Percentiles rank a stretch among this genome's conserved stretches.
Conservation (phyloP, 30 jellyfish, hydroid and myxozoan genomes). For the Chironex yamaguchii region DNA sequence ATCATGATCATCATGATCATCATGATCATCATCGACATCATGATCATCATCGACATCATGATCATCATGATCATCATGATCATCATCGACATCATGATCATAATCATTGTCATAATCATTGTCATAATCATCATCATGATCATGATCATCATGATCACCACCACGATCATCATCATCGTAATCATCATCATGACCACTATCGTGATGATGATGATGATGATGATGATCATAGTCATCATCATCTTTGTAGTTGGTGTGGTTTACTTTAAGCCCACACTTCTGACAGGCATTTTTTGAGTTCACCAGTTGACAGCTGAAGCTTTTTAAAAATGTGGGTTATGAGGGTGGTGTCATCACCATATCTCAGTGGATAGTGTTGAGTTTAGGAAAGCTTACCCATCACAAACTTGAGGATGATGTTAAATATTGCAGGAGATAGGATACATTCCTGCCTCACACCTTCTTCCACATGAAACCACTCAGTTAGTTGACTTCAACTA, state of each 20-base stretch:
- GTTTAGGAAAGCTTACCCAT: constrained; percentile 47
- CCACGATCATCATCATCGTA: no score
- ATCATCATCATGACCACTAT: no score
- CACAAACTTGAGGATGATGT: constrained; percentile 64
- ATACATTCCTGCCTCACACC: constrained; percentile 78
- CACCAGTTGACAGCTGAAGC: constrained; percentile 32
- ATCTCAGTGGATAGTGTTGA: neutral
- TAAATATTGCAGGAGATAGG: constrained; percentile 57
- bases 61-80: no score
- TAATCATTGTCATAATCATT: no score
- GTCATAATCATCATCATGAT: no score
- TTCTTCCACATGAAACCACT: constrained; percentile 57
- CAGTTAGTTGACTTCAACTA: constrained; percentile 53
- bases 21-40: no score
- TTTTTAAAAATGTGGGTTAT: constrained; percentile 24
- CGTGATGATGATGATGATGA: no score
- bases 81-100: no score
- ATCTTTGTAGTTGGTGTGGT: constrained; percentile 51
- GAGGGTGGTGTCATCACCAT: constrained; percentile 76
- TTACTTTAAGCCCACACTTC: constrained; percentile 58
- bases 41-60: no score
- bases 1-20: no score
- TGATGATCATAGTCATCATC: no score
- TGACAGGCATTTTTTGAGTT: constrained; percentile 55
- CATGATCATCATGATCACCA: no score